Evolutionary conservation across 2,113 vertebrate species (phyloP).

Genomic region (Calonectris borealis): DNA sequence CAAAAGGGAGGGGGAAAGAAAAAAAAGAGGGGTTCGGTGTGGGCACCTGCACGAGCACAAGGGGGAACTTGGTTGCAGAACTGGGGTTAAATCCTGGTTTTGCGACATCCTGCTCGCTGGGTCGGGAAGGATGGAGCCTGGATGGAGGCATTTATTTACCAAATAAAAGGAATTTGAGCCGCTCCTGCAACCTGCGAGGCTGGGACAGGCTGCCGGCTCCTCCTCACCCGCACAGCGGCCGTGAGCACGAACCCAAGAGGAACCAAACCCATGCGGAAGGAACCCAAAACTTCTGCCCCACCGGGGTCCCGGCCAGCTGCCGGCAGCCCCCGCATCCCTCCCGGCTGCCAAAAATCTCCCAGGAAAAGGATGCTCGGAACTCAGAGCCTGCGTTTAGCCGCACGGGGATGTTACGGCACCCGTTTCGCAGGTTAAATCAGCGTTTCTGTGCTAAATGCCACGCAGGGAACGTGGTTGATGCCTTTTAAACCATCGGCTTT

Average conservation of each 20-base stretch:
- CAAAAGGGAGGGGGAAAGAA: too few species aligned
- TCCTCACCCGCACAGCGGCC: rapidly evolving
- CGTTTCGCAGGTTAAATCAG: rapidly evolving
- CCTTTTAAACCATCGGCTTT: rapidly evolving
- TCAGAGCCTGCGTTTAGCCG: rapidly evolving
- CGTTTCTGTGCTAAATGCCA: rapidly evolving
- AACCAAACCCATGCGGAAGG: rapidly evolving
- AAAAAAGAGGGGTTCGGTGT: neutral
- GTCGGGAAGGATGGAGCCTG: rapidly evolving
- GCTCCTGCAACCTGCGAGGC: neutral
- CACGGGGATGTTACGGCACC: rapidly evolving
- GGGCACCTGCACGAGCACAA: rapidly evolving
- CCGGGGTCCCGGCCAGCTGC: neutral
- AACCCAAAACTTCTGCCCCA: neutral
- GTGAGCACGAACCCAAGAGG: neutral
- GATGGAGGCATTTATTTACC: neutral
- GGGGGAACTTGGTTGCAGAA: neutral
- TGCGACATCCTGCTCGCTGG: rapidly evolving
- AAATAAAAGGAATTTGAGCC: neutral
- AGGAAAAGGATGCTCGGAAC: neutral
- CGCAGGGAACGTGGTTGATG: rapidly evolving
- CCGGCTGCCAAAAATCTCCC: rapidly evolving
- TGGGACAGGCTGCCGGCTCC: neutral
- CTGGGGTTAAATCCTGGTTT: neutral
- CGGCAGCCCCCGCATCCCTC: neutral